These are phyloP conservation scores for Eriosoma lanigerum DNA, from an alignment of 1,140 invertebrate genomes.

Conservation along the genomic window DNA sequence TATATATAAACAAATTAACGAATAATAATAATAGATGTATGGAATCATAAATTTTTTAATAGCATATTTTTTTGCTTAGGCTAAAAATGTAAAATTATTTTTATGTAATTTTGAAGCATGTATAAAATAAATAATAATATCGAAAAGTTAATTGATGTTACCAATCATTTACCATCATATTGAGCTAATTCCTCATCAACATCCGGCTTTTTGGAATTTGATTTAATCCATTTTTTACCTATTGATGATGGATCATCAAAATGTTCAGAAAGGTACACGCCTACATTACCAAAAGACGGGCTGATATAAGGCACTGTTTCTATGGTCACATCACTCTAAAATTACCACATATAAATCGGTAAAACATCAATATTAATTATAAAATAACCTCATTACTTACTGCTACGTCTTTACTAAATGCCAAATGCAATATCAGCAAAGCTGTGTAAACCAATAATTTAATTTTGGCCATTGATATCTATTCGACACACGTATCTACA, in stretches of 20 bases:
- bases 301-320: constrained; percentile 44
- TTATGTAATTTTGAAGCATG: too few relatives aligned
- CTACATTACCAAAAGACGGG: neutral
- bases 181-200: constrained; percentile 89
- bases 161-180: constrained; percentile 76
- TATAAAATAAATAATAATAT: too few relatives aligned
- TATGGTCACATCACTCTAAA: neutral
- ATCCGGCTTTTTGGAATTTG: constrained; percentile 91
- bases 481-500: neutral
- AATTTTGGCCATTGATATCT: constrained; percentile 50
- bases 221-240: constrained; percentile 80
- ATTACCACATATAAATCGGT: neutral
- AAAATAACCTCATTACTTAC: neutral
- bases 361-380: too few relatives aligned
- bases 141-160: too few relatives aligned
- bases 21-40: too few relatives aligned
- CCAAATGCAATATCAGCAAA: neutral
- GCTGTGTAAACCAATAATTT: constrained; percentile 24
- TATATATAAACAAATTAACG: too few relatives aligned
- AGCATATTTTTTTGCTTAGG: too few relatives aligned
- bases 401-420: neutral
- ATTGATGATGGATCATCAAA: constrained; percentile 82
- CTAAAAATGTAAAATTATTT: too few relatives aligned
- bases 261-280: constrained; percentile 75
- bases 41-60: too few relatives aligned